A percentile compares a stretch with the other conserved stretches of the same genome.
These are phyloP conservation scores for Channallabes apus DNA, from an alignment of 2,797 vertebrate genomes.

Conservation along the genomic window DNA sequence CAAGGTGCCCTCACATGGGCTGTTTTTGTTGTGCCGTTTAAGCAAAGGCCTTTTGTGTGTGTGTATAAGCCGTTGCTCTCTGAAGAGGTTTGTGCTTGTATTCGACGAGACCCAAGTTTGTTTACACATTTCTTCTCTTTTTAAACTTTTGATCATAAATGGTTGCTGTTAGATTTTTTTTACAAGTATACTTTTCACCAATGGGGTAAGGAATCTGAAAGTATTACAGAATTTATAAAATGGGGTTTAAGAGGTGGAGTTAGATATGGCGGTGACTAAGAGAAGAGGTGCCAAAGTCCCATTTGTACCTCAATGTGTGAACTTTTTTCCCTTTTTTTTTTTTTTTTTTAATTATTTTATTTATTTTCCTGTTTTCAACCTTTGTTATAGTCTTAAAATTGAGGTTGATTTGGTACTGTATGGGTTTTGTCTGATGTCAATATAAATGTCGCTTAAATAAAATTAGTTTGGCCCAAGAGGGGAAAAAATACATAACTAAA, in stretches of 20 bases:
- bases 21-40: not conserved
- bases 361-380: not conserved
- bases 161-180: constrained; percentile 23
- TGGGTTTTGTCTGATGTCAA: not conserved
- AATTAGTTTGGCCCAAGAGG: not conserved
- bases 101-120: constrained; percentile 40
- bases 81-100: not conserved
- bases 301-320: not conserved
- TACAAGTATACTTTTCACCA: constrained; percentile 32
- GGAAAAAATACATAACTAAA: not conserved
- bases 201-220: constrained; percentile 4
- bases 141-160: constrained; percentile 24
- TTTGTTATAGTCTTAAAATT: not conserved
- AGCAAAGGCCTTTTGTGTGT: not conserved
- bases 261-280: constrained; percentile 14
- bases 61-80: not conserved
- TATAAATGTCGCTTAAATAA: constrained; percentile 1
- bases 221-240: not conserved
- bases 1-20: not conserved
- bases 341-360: not conserved
- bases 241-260: constrained; percentile 1
- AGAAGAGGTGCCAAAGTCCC: constrained; percentile 48
- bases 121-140: constrained; percentile 53
- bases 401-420: not conserved
- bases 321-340: not conserved